Evolutionary conservation across 2,888 invertebrate genomes (phyloP), one percentile per base, ranked within the genome.

Genomic region (Meiosimyza platycephala): DNA sequence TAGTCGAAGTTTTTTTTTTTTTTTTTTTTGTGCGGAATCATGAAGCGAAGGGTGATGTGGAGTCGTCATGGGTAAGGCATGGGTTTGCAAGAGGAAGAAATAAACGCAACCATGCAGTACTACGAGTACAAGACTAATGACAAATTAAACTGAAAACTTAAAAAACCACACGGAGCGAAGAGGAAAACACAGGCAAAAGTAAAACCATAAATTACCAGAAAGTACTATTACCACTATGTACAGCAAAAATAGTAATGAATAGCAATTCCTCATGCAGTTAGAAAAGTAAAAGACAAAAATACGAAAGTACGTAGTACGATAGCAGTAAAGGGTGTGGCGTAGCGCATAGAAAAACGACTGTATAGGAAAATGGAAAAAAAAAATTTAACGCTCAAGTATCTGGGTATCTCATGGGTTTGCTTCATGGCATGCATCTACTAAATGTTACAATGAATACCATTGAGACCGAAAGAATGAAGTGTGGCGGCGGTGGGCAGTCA

Each of bases 121-220:
- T 59, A 18, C 59, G 22, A 59, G 11, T 59, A 40, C 40, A 18
- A 69, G 52, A 70, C 62, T 70, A 70, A 70, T 70, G 70, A 70
- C 70, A 70, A 70, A 70, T 70, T 70, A 70, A 70, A 70, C 63
- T 70, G 54, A 47, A 60, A 54, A 54, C 40, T 52, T 54, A 18
- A 22, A 64, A 15, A 71, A 11, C 16, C 55, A 33, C 54, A 71
- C 55, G 18, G 55, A 57, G 54, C 62, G 12, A 15, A 48, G n/a
- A 15, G 50, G 48, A 63, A 63, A 28, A 47, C 54, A 40, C 40
- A 40, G 67, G 62, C 70, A 60, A 40, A 40, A 62, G 66, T 60
- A 47, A 33, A 62, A 67, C 66, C 51, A 66, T 66, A 72, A 72
- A 62, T 55, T 62, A 67, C 67, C 54, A 67, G 67, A 68, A 67